phyloP scores from a whole-genome alignment of 2,797 vertebrate genomes.

The Distichodus sexfasciatus region DNA sequence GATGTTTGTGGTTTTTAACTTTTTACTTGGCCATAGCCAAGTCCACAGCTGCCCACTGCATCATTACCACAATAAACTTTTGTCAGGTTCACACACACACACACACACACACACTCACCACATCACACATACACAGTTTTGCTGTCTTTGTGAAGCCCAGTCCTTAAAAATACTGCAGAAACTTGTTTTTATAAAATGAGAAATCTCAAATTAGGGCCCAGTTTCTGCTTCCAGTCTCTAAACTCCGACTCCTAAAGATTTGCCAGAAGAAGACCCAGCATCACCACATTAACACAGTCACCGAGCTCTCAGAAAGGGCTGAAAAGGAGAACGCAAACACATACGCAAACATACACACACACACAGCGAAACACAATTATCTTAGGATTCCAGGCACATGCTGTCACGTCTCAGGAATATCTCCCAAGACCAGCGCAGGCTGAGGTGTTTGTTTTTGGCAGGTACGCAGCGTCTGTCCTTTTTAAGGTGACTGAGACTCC shows the following conservation, averaged over 20 bases:
- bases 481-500: constrained; percentile 56
- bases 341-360: constrained; percentile 12
- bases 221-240: too few relatives aligned
- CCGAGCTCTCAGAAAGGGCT: too few relatives aligned
- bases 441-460: constrained; percentile 58
- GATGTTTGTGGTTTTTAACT: constrained; percentile 31
- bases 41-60: constrained; percentile 19
- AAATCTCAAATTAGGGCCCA: too few relatives aligned
- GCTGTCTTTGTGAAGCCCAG: too few relatives aligned
- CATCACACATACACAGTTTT: not conserved
- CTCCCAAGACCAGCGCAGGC: constrained; percentile 55
- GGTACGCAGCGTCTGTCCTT: constrained; percentile 55
- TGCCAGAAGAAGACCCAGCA: too few relatives aligned
- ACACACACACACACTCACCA: not conserved
- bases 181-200: too few relatives aligned
- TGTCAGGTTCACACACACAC: constrained; percentile 2
- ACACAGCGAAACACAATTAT: constrained; percentile 57
- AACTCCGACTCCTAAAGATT: too few relatives aligned
- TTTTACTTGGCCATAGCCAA: constrained; percentile 24
- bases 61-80: not conserved
- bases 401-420: constrained; percentile 61
- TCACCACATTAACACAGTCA: constrained; percentile 28
- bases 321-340: constrained; percentile 23
- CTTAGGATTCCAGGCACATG: constrained; percentile 63
- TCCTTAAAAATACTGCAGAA: too few relatives aligned